Evolutionary conservation across 2,113 vertebrate species (phyloP), one percentile per base, ranked within the genome.

Genomic region (Crotalus helleri): DNA sequence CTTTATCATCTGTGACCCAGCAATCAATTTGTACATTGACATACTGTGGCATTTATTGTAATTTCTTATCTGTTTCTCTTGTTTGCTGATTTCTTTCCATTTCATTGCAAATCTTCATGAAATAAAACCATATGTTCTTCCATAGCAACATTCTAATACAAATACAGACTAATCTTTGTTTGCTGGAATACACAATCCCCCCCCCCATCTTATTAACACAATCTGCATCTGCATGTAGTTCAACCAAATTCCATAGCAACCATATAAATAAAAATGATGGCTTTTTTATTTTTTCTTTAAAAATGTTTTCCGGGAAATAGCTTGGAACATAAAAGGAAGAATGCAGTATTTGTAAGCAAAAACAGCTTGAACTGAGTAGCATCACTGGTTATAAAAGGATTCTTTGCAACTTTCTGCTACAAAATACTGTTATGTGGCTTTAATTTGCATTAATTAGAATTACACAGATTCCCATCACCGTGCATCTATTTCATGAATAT

Each of bases 101-200:
- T 94, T 95, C 95, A 94, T 93, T 94, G 95, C 95, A 96, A 89
- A 96, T 94, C 97, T 96, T 95, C 93, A 96, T 93, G 97, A 97
- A 98, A 98, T 96, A 97, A 97, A 97, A 97, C 96, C 97, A 97
- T 96, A 97, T 97, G 97, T 95, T 96, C 94, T 97, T 94, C 96
- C 97, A 97, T 97, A 96, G 97, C 97, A 97, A 98, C 97, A 95
- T 46, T 96, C 94, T 96, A 95, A 98, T 92, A 97, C 97, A 98
- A 98, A 97, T 96, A 98, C 91, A 91, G 95, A 90, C 87, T 93
- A 95, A 97, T 96, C 97, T 97, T 97, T 95, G 96, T 96, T 93
- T 91, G 90, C 85, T 96, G 95, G 94, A 96, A 94, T 93, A 97
- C 95, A 97, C 93, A 94, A 96, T 91, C 94, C 94, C 94, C 95